Conservation (phyloP, 2,888 invertebrate species). For the Athripsodes cinereus region DNA sequence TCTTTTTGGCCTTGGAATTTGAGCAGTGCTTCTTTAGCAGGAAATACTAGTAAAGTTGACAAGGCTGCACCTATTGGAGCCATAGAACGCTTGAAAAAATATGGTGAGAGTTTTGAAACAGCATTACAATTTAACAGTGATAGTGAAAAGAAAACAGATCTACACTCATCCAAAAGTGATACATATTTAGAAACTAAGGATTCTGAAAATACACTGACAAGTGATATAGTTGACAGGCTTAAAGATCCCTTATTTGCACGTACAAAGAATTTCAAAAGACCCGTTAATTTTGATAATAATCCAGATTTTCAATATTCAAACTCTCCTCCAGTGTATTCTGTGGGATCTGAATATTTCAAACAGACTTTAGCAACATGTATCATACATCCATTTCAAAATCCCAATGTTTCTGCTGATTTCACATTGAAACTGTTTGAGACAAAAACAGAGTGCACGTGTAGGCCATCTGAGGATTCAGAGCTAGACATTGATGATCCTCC, state of each 20-base stretch:
- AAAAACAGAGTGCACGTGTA: background rate
- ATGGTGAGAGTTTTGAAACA: slow-evolving; percentile 15
- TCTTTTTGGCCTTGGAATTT: slow-evolving; percentile 48
- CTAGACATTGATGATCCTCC: too few relatives aligned
- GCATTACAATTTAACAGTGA: slow-evolving; percentile 5
- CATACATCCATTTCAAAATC: background rate
- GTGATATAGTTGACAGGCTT: background rate
- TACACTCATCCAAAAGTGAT: background rate
- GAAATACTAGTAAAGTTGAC: slow-evolving; percentile 4
- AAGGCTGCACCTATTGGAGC: slow-evolving; percentile 5
- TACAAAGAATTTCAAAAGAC: background rate
- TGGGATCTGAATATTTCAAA: background rate
- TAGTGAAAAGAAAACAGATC: background rate
- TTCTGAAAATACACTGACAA: background rate
- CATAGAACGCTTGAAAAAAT: slow-evolving; percentile 14
- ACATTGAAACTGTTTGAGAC: background rate
- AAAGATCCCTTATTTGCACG: background rate
- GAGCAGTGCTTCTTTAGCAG: slow-evolving; percentile 26
- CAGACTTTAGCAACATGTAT: background rate
- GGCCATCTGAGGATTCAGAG: background rate
- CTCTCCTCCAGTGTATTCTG: background rate
- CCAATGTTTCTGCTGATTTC: background rate
- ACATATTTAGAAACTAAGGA: slow-evolving; percentile 2
- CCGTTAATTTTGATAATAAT: background rate
- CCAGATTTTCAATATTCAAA: background rate